Base-by-base conservation (phyloP, 2,113 vertebrate species). In the Glaucidium brasilianum region DNA sequence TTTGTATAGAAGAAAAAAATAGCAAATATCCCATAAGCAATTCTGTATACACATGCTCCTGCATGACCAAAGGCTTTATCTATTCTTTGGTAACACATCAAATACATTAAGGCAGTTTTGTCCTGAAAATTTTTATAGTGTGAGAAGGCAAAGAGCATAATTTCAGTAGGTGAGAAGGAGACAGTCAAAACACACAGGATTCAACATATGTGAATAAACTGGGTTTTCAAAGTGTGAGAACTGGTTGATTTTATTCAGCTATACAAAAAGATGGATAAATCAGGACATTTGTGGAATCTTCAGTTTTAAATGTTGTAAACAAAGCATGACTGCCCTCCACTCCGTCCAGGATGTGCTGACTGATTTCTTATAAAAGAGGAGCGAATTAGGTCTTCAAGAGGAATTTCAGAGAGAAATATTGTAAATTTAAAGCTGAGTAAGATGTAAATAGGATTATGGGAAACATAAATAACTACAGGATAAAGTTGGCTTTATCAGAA, bases 11-110 rank as follows among this genome's bases (percentile, higher is more conserved):
- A 43, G 12, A 20, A 66, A 76, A 76, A 58, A 78, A 14, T 1
- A 23, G 29, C 11, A 76, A 37, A 60, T 63, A 30, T 43, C 12
- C 3, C 0, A 0, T 66, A 69, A 49, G 11, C 21, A 62, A 25
- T 45, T 89, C 35, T 89, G 34, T 8, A 30, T 30, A 10, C 4
- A 7, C 4, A 2, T 39, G 20, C 15, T 27, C 10, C 80, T 87
- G 13, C 17, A 20, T 43, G 66, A 53, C 11, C 41, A 63, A 78
- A 78, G 13, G 9, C 20, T 79, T 75, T 59, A 64, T 68, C 49
- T 75, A 5, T 47, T 13, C 6, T 55, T 59, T 4, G 1, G 15
- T 67, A 85, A 58, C 47, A 47, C 13, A 53, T 9, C 37, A 71
- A 71, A 81, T 21, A 49, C 3, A 29, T 29, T 45, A 39, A 66